Evolutionary conservation across 2,113 vertebrate species (phyloP).

Genomic region (Euleptes europaea): DNA sequence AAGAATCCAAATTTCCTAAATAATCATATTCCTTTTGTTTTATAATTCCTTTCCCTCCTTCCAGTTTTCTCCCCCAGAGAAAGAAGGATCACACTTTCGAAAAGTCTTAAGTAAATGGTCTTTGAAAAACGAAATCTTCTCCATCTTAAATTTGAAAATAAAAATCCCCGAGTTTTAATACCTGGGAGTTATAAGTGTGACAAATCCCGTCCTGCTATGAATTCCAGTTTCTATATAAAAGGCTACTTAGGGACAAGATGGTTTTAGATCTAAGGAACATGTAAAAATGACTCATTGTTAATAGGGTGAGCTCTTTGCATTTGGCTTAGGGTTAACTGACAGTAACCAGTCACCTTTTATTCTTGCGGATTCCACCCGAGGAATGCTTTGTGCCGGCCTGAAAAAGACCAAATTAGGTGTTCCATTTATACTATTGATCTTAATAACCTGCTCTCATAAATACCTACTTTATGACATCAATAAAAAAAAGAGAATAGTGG

Average conservation of each 20-base stretch:
- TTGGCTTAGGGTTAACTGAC: constrained; percentile 75
- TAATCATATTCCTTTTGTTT: not conserved
- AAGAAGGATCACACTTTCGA: constrained; percentile 32
- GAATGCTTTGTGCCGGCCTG: constrained; percentile 65
- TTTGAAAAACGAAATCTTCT: constrained; percentile 39
- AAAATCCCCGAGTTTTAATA: constrained; percentile 22
- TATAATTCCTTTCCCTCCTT: constrained; percentile 1
- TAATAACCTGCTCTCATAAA: constrained; percentile 77
- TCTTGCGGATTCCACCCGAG: constrained; percentile 55
- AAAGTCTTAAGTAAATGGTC: constrained; percentile 39
- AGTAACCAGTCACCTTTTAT: constrained; percentile 69
- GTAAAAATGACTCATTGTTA: constrained; percentile 71
- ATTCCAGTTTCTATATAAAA: constrained; percentile 59
- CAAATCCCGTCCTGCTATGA: constrained; percentile 49
- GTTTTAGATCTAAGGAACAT: constrained; percentile 71
- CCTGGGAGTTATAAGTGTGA: constrained; percentile 41
- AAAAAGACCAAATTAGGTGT: constrained; percentile 74
- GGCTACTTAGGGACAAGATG: constrained; percentile 68
- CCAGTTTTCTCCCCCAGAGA: not conserved
- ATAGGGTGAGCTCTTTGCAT: constrained; percentile 74
- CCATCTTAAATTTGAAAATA: constrained; percentile 13
- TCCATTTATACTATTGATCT: constrained; percentile 76
- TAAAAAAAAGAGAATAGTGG: constrained; percentile 69
- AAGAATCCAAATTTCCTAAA: not conserved
- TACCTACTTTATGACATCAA: constrained; percentile 74